Evolutionary conservation across 1,140 invertebrate genomes (phyloP), one percentile per base, ranked within the genome.

Genomic region (Sinella curviseta): DNA sequence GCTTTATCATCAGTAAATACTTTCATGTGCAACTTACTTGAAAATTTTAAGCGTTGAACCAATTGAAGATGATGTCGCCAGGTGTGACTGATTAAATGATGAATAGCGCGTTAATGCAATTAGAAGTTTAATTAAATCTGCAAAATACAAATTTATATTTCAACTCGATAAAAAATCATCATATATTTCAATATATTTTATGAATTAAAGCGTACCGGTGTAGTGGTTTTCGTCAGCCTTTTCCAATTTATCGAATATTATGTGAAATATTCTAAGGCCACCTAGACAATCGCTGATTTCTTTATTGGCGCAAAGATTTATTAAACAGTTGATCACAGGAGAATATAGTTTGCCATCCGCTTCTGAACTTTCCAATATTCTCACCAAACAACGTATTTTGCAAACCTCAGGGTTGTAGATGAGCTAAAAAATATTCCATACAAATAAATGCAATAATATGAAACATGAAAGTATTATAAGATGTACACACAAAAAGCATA

Each of bases 41-140:
- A 79, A 70, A 16, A 79, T 60, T 67, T 79, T 60, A 8, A 79
- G 17, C 3, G 78, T 79, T 20, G 73, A 65, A 20, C 73, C 54
- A 36, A 79, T 65, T 26, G 39, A 65, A 2, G 24, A 31, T 0
- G 39, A 75, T 20, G 57, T 79, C 2, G 73, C 39, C 0, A 79
- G 33, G 14, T 75, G 74, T 8, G 57, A 75, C 26, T 67, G 74
- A 26, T 75, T 75, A 26, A 75, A 36, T 8, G 35, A 36, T 1
- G 74, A 36, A 48, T 39, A 28, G 2, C 31, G 14, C 16, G 74
- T 75, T 17, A 75, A 48, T 3, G 74, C 34, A 4, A 39, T 48
- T 36, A 70, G 31, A 70, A 70, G 65, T 30, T 33, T 70, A 8
- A 70, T 30, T 33, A 70, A 31, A 33, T 33, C 65, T 48, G 36